These are phyloP conservation scores for Bombus consobrinus DNA, from an alignment of 1,140 invertebrate genomes.

Conservation along the genomic window DNA sequence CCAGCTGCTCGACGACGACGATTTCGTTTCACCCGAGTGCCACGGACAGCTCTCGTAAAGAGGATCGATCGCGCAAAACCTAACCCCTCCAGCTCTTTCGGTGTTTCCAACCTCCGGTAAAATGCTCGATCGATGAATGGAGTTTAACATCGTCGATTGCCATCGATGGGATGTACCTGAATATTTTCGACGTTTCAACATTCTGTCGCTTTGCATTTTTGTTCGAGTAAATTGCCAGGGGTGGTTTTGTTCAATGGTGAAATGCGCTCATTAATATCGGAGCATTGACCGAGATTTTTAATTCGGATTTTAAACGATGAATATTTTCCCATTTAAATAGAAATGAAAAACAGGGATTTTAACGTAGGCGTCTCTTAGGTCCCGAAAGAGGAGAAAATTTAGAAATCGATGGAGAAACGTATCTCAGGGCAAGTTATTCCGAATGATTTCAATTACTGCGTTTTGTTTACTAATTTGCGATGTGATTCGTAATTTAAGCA, in stretches of 20 bases:
- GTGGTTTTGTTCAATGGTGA: not conserved
- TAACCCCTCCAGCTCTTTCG: not conserved
- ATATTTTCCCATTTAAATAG: too few relatives aligned
- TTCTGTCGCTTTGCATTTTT: not conserved
- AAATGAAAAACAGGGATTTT: too few relatives aligned
- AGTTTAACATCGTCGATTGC: not conserved
- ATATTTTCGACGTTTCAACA: not conserved
- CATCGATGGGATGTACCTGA: not conserved
- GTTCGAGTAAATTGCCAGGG: not conserved
- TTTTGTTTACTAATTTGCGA: too few relatives aligned
- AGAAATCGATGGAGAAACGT: too few relatives aligned
- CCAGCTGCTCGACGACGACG: not conserved
- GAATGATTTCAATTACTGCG: too few relatives aligned
- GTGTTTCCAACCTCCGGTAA: not conserved
- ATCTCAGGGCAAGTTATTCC: too few relatives aligned
- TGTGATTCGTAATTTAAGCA: too few relatives aligned
- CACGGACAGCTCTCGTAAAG: slow-evolving; percentile 22
- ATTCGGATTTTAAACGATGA: not conserved
- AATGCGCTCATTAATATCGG: not conserved
- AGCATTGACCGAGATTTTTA: not conserved
- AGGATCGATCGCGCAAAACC: slow-evolving; percentile 21
- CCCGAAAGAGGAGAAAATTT: too few relatives aligned
- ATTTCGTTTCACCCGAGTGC: slow-evolving; percentile 11
- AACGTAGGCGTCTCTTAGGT: too few relatives aligned
- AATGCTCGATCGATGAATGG: not conserved